Evolutionary conservation across 2,888 invertebrate genomes (phyloP).

Genomic region (Zeuzera pyrina): DNA sequence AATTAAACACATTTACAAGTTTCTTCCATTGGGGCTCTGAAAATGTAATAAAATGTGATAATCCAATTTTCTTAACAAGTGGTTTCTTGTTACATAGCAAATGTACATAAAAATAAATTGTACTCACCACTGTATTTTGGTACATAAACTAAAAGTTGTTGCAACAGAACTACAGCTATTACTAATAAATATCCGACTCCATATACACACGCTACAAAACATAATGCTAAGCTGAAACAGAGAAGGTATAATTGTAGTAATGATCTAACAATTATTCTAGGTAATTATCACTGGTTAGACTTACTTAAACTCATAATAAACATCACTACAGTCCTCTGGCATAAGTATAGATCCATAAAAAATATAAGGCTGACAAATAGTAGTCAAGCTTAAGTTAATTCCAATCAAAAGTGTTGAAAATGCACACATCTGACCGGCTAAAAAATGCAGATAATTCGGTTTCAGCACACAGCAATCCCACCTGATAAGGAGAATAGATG

Average conservation of each 20-base stretch:
- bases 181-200: conserved; percentile 54
- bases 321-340: conserved; percentile 89
- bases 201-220: conserved; percentile 72
- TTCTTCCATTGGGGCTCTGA: conserved; percentile 51
- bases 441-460: conserved; percentile 83
- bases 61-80: not conserved
- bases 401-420: conserved; percentile 80
- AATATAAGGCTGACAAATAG: conserved; percentile 87
- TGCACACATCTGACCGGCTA: conserved; percentile 78
- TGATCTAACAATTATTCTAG: no score
- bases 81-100: not conserved
- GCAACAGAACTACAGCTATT: conserved; percentile 52
- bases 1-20: conserved; percentile 36
- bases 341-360: conserved; percentile 78
- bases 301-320: conserved; percentile 85
- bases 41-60: conserved; percentile 15
- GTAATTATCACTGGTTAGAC: no score
- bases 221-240: conserved; percentile 65
- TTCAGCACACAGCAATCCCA: conserved; percentile 88
- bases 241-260: no score
- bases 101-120: not conserved
- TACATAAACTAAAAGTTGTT: conserved; percentile 58
- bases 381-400: conserved; percentile 86
- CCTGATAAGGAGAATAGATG: no score
- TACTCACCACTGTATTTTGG: conserved; percentile 56